Percentiles rank a stretch among this genome's conserved stretches.
Conservation (phyloP, 1,140 invertebrate genomes). For the Harpegnathos saltator region DNA sequence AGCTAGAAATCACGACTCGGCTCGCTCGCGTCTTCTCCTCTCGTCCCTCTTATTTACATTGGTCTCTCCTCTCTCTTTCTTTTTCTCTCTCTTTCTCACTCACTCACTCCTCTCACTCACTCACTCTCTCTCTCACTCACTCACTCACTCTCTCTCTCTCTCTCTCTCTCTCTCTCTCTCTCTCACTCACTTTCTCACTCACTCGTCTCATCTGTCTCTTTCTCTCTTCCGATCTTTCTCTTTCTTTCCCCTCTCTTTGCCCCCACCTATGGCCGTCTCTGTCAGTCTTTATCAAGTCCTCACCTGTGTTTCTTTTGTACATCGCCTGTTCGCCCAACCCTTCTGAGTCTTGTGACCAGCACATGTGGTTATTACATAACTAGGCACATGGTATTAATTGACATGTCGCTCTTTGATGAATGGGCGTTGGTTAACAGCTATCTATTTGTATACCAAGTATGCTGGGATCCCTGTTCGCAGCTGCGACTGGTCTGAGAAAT, state of each 20-base stretch:
- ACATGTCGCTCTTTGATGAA: slow-evolving; percentile 41
- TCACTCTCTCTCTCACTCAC: neutral
- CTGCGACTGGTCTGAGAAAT: neutral
- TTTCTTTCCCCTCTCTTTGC: too few species aligned
- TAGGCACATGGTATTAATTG: slow-evolving; percentile 68
- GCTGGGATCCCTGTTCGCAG: neutral
- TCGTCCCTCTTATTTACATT: slow-evolving; percentile 21
- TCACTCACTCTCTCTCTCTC: neutral
- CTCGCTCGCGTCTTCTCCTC: too few species aligned
- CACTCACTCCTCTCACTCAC: too few species aligned
- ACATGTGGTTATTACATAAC: slow-evolving; percentile 67
- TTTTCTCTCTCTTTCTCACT: neutral
- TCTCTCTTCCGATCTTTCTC: too few species aligned
- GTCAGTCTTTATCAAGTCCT: slow-evolving; percentile 17
- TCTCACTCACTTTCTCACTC: slow-evolving; percentile 2
- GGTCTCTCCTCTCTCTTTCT: slow-evolving; percentile 9
- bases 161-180: neutral
- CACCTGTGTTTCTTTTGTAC: slow-evolving; percentile 57
- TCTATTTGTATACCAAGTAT: neutral
- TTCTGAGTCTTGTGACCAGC: slow-evolving; percentile 56
- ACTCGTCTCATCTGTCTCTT: neutral
- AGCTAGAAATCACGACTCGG: neutral
- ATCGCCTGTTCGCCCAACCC: slow-evolving; percentile 41
- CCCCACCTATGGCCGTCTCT: slow-evolving; percentile 16
- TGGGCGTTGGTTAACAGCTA: slow-evolving; percentile 40